Evolutionary conservation across 2,797 vertebrate genomes (phyloP), one percentile per base, ranked within the genome.

Genomic region (Sebastolobus altivelis): DNA sequence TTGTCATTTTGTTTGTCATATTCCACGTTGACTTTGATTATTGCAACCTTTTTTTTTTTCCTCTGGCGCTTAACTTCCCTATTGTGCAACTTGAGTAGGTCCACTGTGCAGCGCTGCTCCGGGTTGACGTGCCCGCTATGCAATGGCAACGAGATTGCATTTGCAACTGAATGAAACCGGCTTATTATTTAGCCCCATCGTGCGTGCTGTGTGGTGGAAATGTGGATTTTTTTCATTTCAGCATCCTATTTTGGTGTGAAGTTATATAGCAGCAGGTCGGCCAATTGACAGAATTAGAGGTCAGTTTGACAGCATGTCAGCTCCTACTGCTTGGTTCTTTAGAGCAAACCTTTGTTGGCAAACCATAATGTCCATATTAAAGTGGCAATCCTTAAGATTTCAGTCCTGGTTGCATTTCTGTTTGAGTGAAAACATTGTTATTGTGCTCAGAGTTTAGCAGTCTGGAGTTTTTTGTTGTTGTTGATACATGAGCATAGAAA

Each of bases 61-160:
- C 46, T 52, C 52, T 61, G 77, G 61, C 63, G 82, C 76, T 73
- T 65, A 93, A 94, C 91, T 94, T 93, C 91, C 87, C 91, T 66
- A 79, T 94, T 92, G 92, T 92, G 92, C 90, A 93, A 92, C 88
- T 92, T 90, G 83, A 86, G 83, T 46, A 25, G 81, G 84, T 83
- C 83, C 58, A 25, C 72, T 72, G 43, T 83, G 84, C 87, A 72
- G 84, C 85, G 81, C 84, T 71, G 89, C 76, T 84, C 81, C 54
- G 58, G 72, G 65, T 37, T 77, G 88, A 89, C 86, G 82, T 81
- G 81, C 84, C 75, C 75, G 75, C 84, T 81, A 66, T 72, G 80
- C 73, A 61, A 70, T 18, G 59, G 66, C 59, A 60, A 65, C 63
- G 61, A 75, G 63, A 20, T 25, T 77, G 76, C 56, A 18, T 59